Evolutionary conservation across 2,888 invertebrate genomes (phyloP), one percentile per base, ranked within the genome.

Genomic region (Ryuthela nishihirai): DNA sequence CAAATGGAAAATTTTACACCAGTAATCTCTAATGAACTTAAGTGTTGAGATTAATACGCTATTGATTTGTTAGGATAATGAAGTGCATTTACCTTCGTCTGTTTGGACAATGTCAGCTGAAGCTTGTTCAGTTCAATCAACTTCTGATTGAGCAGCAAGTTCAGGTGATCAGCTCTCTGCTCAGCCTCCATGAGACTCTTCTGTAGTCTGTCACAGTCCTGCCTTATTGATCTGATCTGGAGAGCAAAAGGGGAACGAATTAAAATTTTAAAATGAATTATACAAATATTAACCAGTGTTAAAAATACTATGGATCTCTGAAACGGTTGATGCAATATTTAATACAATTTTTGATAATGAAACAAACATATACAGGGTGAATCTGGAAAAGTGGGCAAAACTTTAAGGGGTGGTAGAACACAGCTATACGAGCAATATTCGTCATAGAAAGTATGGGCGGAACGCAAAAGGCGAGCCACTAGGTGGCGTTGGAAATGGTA

Each of bases 111-210:
- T 2, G 50, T 50, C 12, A 61, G 25, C 38, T 61, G 61, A 9
- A 61, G 41, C 38, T 54, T 61, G 42, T 61, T 61, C 15, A 54
- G 38, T 44, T 61, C 61, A 12, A 61, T 50, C 4, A 50, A 25
- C 12, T 61, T 61, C 23, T 61, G 54, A 42, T 61, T 54, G 24
- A 54, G 46, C 4, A 54, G 23, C 17, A 54, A 24, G 29, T 54
- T 54, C 23, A 61, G 45, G 20, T 54, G 41, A 41, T 61, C 61
- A 3, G 61, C 61, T 32, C 50, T 45, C n/a, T 54, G 43, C 25
- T 61, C 53, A 4, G 45, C 46, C 25, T 46, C 34, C 7, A 15
- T n/a, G 15, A 55, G 20, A 7, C 43, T 24, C 2, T 49, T 38
- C 10, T 44, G 55, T 10, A 55, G 44, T 35, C 49, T 43, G 5